Conservation (phyloP, 1,140 invertebrate species). For the Aleiodes sp. region DNA sequence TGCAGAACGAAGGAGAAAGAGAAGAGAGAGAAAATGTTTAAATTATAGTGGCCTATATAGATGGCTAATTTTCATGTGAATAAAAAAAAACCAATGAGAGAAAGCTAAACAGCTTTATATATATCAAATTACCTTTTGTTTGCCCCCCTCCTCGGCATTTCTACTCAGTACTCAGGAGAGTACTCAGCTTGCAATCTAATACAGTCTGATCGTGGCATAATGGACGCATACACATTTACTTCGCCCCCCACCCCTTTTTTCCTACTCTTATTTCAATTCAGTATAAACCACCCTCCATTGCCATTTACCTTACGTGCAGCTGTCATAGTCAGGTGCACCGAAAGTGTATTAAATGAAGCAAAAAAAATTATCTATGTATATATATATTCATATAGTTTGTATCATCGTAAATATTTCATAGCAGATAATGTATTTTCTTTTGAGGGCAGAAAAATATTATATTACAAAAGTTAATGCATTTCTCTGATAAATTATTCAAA, state of each 20-base stretch:
- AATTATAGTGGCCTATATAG: neutral
- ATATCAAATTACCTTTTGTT: slow-evolving; percentile 13
- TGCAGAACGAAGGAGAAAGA: neutral
- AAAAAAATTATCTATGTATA: neutral
- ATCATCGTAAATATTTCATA: neutral
- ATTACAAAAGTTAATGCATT: too few relatives aligned
- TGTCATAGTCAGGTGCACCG: slow-evolving; percentile 41
- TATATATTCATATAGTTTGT: neutral
- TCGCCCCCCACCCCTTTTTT: neutral
- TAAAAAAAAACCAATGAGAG: too few relatives aligned
- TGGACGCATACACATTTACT: slow-evolving; percentile 4
- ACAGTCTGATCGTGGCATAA: neutral
- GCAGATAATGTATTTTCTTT: too few relatives aligned
- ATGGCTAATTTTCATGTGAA: neutral
- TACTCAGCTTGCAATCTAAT: slow-evolving; percentile 7
- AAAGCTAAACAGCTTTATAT: neutral
- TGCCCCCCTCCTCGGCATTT: neutral
- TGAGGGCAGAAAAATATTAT: too few relatives aligned
- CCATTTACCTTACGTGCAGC: slow-evolving; percentile 36
- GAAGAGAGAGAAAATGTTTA: neutral
- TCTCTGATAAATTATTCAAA: too few relatives aligned
- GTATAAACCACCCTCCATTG: slow-evolving; percentile 5
- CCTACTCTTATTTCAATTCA: neutral
- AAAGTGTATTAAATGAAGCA: neutral
- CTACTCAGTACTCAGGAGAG: neutral